Evolutionary conservation across 2,888 invertebrate species (phyloP).

Genomic region (Syrphus vitripennis): DNA sequence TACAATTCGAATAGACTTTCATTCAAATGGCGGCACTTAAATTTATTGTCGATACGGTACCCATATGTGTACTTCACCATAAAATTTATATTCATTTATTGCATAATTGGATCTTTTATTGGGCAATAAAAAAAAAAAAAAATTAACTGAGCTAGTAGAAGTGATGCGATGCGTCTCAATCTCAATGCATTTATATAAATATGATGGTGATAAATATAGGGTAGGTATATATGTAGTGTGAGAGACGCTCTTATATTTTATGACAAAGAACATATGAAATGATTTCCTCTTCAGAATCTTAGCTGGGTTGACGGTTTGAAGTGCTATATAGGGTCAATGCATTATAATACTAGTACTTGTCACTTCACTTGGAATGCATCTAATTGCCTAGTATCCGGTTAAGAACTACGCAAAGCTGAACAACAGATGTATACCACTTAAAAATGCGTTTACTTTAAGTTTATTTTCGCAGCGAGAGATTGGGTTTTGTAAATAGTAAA

Average conservation of each 20-base stretch:
- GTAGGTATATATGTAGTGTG: not conserved
- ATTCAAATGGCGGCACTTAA: constrained; percentile 24
- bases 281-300: not conserved
- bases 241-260: constrained; percentile 1
- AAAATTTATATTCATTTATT: constrained; percentile 63
- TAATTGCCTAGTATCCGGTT: constrained; percentile 63
- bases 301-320: constrained; percentile 8
- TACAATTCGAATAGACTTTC: constrained; percentile 8
- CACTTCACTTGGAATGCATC: constrained; percentile 53
- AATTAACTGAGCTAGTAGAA: not conserved
- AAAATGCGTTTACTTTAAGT: constrained; percentile 39
- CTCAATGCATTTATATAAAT: no score
- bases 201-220: not conserved
- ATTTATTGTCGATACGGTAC: constrained; percentile 47
- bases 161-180: not conserved
- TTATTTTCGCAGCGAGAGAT: constrained; percentile 51
- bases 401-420: not conserved
- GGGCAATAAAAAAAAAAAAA: constrained; percentile 60
- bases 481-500: constrained; percentile 42
- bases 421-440: constrained; percentile 25
- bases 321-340: constrained; percentile 63
- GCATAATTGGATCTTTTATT: constrained; percentile 66
- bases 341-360: constrained; percentile 55
- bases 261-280: not conserved
- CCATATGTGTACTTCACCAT: constrained; percentile 39